Evolutionary conservation across 2,888 invertebrate species (phyloP), one percentile per base, ranked within the genome.

Genomic region (Pollenia angustigena): DNA sequence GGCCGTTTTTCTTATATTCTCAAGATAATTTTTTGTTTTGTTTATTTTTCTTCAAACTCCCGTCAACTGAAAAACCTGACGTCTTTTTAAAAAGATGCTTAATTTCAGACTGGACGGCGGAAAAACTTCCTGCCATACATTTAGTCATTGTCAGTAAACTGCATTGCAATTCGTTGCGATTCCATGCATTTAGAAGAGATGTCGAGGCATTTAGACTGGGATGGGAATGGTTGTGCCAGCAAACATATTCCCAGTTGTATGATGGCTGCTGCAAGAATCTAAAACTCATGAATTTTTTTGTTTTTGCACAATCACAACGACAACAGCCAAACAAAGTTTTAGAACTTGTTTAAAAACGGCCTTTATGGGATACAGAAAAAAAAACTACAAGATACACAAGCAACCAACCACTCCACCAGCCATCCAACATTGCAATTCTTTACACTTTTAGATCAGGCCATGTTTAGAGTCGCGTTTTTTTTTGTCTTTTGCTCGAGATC

Each of bases 41-140:
- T 60, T 76, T 54, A n/a, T n/a, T 68, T 64, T 32, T 48, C n/a
- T 66, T 71, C 12, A 10, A 40, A 74, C 40, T 50, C n/a, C 68
- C 84, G 79, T 44, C 72, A 58, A 60, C 83, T 71, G 16, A 16
- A 46, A 69, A 76, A 82, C 52, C 74, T 69, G 79, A 87, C 84
- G 87, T 87, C 87, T 84, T 84, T 62, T 87, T 87, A 40, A 81
- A 87, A 87, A 87, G 87, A 87, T 87, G 87, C 69, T 87, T 84
- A 78, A 79, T 79, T 84, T 78, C 78, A 87, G 81, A 87, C 87
- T 87, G 87, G 84, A 84, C 74, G 87, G 74, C 81, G 78, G 62
- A 78, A 79, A 84, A 87, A 81, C 78, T 87, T 84, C 87, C 81
- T 84, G 87, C 78, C 84, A 64, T 56, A 48, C 72, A 81, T 81